Base-by-base conservation (phyloP, 1,140 invertebrate genomes). In the Tetragonula clypearis region DNA sequence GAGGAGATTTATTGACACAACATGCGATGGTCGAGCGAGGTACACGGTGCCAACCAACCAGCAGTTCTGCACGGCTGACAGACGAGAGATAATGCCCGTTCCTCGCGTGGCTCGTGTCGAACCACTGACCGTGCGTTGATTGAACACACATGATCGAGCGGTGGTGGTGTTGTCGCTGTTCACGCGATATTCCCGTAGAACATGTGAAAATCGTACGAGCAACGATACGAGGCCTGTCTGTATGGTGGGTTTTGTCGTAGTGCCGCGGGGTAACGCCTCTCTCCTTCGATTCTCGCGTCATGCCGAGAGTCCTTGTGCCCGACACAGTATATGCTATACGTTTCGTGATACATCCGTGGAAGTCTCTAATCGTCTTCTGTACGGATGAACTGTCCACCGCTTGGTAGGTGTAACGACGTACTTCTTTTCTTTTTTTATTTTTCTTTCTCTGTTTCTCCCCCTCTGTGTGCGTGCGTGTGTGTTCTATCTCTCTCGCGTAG, bases 221-320 rank as follows among this genome's bases (percentile, higher is more conserved):
- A 84, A 66, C 41, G n/a, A 66, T 73, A 73, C 76, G 62, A 79
- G 60, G 21, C 1, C 30, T 30, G 30, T 85, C 60, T 79, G n/a
- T n/a, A 80, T 71, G 66, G 82, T 87, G 82, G 87, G 79, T 89
- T 84, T 71, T 85, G 85, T 69, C 79, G 88, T 88, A 81, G 83
- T 82, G 88, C 79, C 79, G 86, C 86, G 79, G 89, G 89, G 89
- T 90, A 90, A 90, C 89, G 89, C 89, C 89, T 90, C 89, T 89
- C 88, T 89, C 88, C 79, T 90, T 90, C 88, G 89, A 90, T 90
- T 89, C 84, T 90, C 88, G 88, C 86, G 89, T 89, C 88, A 90
- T 90, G 89, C 88, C 86, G 88, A 87, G 83, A 90, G 89, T 86
- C 83, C 83, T 90, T 87, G 88, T 90, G 73, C 73, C 68, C 77